phyloP scores from a whole-genome alignment of 2,113 vertebrate species.

The Gracilinanus agilis region DNA sequence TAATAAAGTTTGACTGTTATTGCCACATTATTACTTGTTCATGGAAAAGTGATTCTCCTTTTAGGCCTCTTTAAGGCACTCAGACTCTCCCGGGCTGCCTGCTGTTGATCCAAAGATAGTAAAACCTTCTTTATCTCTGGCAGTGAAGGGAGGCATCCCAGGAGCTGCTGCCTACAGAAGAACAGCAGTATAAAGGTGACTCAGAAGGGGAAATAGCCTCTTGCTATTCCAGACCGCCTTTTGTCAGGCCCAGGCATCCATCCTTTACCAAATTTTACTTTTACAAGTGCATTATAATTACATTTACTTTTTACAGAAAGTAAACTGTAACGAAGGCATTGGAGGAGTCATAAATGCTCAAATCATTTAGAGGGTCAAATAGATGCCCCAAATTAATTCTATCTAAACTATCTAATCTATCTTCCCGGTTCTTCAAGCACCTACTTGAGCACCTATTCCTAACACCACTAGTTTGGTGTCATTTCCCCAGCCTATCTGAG shows the following conservation, averaged over 20 bases:
- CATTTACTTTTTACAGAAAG: constrained; percentile 38
- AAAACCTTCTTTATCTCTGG: constrained; percentile 28
- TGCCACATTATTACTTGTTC: constrained; percentile 47
- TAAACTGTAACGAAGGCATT: constrained; percentile 14
- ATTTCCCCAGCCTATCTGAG: constrained; percentile 64
- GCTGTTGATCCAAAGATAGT: constrained; percentile 26
- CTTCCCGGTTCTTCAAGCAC: constrained; percentile 53
- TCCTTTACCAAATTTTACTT: background rate
- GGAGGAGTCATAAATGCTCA: constrained; percentile 18
- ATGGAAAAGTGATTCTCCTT: constrained; percentile 54
- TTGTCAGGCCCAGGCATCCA: background rate
- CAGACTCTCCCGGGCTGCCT: background rate
- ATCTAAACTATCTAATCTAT: constrained; percentile 26
- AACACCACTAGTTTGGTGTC: constrained; percentile 72
- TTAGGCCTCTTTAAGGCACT: constrained; percentile 36
- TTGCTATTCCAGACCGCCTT: background rate
- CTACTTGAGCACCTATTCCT: constrained; percentile 70
- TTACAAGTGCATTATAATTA: background rate
- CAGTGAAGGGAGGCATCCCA: background rate
- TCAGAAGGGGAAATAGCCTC: constrained; percentile 16
- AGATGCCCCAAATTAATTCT: constrained; percentile 1
- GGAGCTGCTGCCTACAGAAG: background rate
- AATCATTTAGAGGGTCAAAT: constrained; percentile 46
- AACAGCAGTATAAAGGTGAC: background rate
- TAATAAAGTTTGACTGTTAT: constrained; percentile 65